Base-by-base conservation (phyloP, 1,140 invertebrate genomes). In the Orius insidiosus region DNA sequence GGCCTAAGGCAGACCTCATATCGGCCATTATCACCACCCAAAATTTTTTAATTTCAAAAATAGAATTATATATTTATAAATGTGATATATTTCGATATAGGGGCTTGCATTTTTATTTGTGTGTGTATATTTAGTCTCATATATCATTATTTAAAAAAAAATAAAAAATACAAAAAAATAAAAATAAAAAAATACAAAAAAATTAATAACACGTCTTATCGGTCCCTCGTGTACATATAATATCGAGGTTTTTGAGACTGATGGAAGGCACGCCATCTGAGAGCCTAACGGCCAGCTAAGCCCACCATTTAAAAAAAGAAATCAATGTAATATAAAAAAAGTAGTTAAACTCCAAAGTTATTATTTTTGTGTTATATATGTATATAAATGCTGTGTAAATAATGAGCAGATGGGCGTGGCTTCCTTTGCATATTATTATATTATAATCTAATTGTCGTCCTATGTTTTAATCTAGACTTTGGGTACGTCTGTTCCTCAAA, bases 71-170 rank as follows among this genome's bases (percentile, higher is more conserved):
- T 53, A 33, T 41, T 46, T 35, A 51, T 51, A 39, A 53, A 55
- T 57, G 55, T 57, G 53, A 55, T 56, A 56, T 54, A 55, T 52
- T 53, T 48, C 52, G 51, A 45, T 42, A 33, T 46, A 55, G 52
- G 54, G 54, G 53, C 49, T 55, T 57, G 51, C 54, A 54, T 50
- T 55, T 55, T 56, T 49, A 49, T 51, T 24, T 51, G 37, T 42
- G 49, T 54, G 48, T 54, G 49, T 54, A 54, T 41, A 47, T 44
- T 51, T 49, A 50, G 40, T 54, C 34, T 51, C 35, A 46, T 47
- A 51, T 46, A 34, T 50, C 40, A 47, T 46, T 50, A 42, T 46
- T 43, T 47, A 31, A 33, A 35, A 35, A 49, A 40, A 40, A n/a
- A n/a, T n/a, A n/a, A 46, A 41, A 49, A 46, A 49, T 31, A 37